These are phyloP conservation scores for Grus americana DNA, from an alignment of 2,113 vertebrate species.

Conservation along the genomic window DNA sequence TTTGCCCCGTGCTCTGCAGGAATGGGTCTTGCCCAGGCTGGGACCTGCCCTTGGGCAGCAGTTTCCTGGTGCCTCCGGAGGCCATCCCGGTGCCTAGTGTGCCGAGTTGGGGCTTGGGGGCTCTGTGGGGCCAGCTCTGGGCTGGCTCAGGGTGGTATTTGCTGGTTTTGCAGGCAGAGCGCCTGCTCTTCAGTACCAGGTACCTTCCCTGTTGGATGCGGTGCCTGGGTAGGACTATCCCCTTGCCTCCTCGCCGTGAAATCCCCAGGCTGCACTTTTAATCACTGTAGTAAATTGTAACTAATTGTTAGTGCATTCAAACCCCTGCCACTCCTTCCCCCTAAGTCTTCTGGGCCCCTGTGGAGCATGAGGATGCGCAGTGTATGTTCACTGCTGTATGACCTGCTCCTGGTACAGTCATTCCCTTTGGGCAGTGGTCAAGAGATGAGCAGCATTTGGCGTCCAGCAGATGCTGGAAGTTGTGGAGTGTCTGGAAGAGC, in stretches of 20 bases:
- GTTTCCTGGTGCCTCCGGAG: background rate
- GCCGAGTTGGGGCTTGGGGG: rapidly evolving
- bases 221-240: constrained; percentile 34
- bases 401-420: background rate
- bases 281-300: constrained; percentile 48
- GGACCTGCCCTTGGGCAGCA: background rate
- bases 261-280: constrained; percentile 52
- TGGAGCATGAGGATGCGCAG: background rate
- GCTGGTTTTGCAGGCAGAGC: background rate
- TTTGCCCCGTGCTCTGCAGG: background rate
- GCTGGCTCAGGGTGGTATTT: background rate
- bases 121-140: background rate
- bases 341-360: constrained; percentile 13
- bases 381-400: rapidly evolving
- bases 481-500: background rate
- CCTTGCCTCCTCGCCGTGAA: constrained; percentile 77
- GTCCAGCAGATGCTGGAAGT: background rate
- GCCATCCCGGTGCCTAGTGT: background rate
- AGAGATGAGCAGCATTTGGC: background rate
- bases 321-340: constrained; percentile 55
- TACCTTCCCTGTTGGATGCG: background rate
- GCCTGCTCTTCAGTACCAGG: background rate
- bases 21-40: background rate
- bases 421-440: constrained; percentile 17
- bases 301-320: constrained; percentile 50